phyloP scores from a whole-genome alignment of 1,140 invertebrate genomes.

The Leptinotarsa lineolata region DNA sequence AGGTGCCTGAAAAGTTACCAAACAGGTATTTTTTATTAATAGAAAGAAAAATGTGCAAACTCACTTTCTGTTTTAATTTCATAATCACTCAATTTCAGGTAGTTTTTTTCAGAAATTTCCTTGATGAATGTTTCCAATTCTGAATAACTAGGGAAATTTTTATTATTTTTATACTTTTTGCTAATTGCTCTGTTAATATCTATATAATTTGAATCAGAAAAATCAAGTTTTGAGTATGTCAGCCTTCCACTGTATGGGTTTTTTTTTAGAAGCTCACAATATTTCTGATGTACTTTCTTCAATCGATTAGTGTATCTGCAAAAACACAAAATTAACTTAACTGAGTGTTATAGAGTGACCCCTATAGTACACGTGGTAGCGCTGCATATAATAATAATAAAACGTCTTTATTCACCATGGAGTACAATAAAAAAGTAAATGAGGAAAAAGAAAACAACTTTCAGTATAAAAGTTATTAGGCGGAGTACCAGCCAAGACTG shows the following conservation, averaged over 20 bases:
- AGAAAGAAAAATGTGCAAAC: constrained; percentile 17
- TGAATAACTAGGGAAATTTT: constrained; percentile 62
- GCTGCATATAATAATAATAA: too few relatives aligned
- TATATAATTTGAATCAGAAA: constrained; percentile 55
- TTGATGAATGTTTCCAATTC: constrained; percentile 61
- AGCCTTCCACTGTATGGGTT: constrained; percentile 58
- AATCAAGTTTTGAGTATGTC: constrained; percentile 57
- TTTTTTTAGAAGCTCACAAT: constrained; percentile 61
- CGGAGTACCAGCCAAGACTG: too few relatives aligned
- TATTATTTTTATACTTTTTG: constrained; percentile 58
- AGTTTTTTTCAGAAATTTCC: constrained; percentile 55
- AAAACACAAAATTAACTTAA: not conserved
- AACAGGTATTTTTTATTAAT: too few relatives aligned
- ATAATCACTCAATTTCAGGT: constrained; percentile 54
- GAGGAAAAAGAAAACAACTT: too few relatives aligned
- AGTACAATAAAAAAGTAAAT: too few relatives aligned
- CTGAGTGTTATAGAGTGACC: too few relatives aligned
- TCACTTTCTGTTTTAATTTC: constrained; percentile 58
- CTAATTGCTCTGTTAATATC: constrained; percentile 62
- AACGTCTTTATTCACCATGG: too few relatives aligned
- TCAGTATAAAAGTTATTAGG: too few relatives aligned
- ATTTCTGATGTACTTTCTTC: constrained; percentile 57
- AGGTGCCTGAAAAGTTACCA: constrained; percentile 55
- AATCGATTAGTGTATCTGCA: constrained; percentile 48
- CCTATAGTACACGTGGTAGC: too few relatives aligned